These are phyloP conservation scores for Ahaetulla prasina DNA, from an alignment of 2,113 vertebrate species.

Conservation along the genomic window DNA sequence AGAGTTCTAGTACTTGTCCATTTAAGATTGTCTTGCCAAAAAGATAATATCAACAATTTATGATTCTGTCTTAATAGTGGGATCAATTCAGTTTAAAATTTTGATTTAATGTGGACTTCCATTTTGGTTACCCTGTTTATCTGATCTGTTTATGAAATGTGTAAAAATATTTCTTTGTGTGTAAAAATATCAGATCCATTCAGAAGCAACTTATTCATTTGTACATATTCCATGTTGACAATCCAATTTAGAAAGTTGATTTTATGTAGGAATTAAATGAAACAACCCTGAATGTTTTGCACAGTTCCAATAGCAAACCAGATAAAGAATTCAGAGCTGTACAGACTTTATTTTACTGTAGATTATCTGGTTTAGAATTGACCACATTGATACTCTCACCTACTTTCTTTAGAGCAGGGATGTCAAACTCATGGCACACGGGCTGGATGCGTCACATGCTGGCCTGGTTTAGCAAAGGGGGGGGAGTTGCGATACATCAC, in stretches of 20 bases:
- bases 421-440: too few species aligned
- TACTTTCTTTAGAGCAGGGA: too few species aligned
- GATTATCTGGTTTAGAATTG: not conserved
- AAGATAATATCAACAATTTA: not conserved
- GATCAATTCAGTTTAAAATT: not conserved
- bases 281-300: not conserved
- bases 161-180: not conserved
- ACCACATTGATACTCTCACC: not conserved
- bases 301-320: not conserved
- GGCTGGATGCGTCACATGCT: too few species aligned
- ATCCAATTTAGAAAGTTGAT: not conserved
- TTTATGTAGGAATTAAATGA: not conserved
- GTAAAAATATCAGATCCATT: not conserved
- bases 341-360: not conserved
- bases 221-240: not conserved
- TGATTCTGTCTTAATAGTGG: not conserved
- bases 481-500: too few species aligned
- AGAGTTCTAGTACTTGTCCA: not conserved
- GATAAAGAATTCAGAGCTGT: not conserved
- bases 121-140: not conserved
- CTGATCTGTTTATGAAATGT: not conserved
- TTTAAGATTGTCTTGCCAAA: not conserved
- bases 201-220: not conserved
- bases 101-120: not conserved
- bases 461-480: too few species aligned